These are phyloP conservation scores for Folsomia manolachei DNA, from an alignment of 2,888 invertebrate species.

Conservation along the genomic window DNA sequence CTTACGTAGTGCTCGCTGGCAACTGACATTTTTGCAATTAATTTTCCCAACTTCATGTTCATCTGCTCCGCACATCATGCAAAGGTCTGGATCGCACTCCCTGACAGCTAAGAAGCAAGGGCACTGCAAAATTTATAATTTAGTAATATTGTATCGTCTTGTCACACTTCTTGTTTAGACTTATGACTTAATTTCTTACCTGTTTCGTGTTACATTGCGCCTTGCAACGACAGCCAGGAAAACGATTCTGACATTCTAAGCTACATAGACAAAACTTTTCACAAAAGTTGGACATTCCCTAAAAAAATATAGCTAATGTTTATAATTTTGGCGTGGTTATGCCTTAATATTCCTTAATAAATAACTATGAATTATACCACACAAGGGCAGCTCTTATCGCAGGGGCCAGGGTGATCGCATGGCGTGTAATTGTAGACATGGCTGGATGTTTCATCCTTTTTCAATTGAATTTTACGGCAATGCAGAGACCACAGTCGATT, in stretches of 20 bases:
- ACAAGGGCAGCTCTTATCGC: slow-evolving; percentile 87
- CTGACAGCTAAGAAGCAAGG: slow-evolving; percentile 97
- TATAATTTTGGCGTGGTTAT: too few relatives aligned
- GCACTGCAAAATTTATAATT: slow-evolving; percentile 76
- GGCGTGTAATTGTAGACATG: slow-evolving; percentile 86
- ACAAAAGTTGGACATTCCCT: slow-evolving; percentile 71
- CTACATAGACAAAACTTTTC: slow-evolving; percentile 97
- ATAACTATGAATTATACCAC: too few relatives aligned
- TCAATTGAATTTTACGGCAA: slow-evolving; percentile 69
- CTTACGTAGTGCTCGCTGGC: slow-evolving; percentile 81
- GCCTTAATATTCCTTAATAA: too few relatives aligned
- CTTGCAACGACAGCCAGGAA: slow-evolving; percentile 69
- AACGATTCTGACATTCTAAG: slow-evolving; percentile 69
- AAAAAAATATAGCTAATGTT: not conserved
- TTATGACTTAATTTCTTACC: too few relatives aligned
- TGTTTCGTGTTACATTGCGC: slow-evolving; percentile 95
- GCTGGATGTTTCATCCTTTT: slow-evolving; percentile 58
- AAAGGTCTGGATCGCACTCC: slow-evolving; percentile 98
- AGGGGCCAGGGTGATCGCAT: slow-evolving; percentile 91
- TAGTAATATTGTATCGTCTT: too few relatives aligned
- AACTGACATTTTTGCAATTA: slow-evolving; percentile 89
- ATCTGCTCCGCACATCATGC: slow-evolving; percentile 93
- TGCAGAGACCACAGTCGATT: slow-evolving; percentile 93
- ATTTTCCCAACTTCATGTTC: slow-evolving; percentile 67
- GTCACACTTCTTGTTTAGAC: too few relatives aligned